Evolutionary conservation across 2,888 invertebrate species (phyloP).

Genomic region (Syritta pipiens): DNA sequence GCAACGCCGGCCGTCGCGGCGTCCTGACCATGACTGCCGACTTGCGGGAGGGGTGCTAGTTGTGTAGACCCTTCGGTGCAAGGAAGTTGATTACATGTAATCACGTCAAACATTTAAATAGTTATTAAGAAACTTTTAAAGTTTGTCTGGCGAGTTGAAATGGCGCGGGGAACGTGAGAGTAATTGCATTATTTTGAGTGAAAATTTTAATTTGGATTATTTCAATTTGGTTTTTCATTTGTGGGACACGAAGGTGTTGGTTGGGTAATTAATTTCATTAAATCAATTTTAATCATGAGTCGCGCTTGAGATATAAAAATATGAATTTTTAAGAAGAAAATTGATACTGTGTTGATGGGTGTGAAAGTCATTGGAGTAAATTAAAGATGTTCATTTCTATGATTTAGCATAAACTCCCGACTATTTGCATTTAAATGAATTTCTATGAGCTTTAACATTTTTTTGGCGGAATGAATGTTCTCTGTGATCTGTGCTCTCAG

Average conservation of each 20-base stretch:
- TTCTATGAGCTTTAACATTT: no score
- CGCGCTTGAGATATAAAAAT: no score
- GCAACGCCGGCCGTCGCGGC: neutral
- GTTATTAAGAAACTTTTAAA: slow-evolving; percentile 51
- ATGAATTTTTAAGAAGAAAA: no score
- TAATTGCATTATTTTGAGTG: neutral
- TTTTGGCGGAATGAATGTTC: no score
- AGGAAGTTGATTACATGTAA: slow-evolving; percentile 75
- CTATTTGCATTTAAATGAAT: no score
- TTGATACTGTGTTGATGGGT: no score
- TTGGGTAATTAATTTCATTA: slow-evolving; percentile 12
- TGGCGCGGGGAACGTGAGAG: neutral
- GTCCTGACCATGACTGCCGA: slow-evolving; percentile 46
- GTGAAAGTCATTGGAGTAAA: no score
- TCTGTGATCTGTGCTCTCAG: no score
- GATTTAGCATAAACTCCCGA: no score
- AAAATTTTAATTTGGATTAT: neutral
- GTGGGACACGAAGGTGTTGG: slow-evolving; percentile 24
- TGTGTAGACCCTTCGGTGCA: slow-evolving; percentile 18
- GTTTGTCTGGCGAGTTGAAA: neutral
- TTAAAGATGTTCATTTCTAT: no score
- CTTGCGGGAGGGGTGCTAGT: no score
- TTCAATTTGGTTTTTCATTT: slow-evolving; percentile 19
- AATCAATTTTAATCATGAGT: no score
- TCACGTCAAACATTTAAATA: slow-evolving; percentile 75